phyloP scores from a whole-genome alignment of 2,888 invertebrate genomes.

The Lycophotia porphyrea region DNA sequence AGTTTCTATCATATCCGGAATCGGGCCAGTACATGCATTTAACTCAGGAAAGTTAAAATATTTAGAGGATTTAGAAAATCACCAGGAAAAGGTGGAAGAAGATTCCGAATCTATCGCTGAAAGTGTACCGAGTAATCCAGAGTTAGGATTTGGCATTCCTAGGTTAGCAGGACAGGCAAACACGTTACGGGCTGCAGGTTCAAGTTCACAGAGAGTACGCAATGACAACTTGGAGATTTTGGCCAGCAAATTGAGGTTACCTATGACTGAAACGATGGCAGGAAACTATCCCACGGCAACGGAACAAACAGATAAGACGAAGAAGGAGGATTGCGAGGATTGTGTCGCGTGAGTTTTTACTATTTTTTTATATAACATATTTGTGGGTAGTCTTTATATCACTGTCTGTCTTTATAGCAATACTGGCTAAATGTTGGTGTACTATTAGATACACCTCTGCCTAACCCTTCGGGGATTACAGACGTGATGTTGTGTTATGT shows the following conservation, averaged over 20 bases:
- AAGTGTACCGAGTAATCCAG: slow-evolving; percentile 45
- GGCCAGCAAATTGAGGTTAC: slow-evolving; percentile 13
- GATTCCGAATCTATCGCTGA: slow-evolving; percentile 4
- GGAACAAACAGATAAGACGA: not conserved
- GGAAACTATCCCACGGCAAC: not conserved
- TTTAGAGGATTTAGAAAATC: slow-evolving; percentile 12
- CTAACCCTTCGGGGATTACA: too few species aligned
- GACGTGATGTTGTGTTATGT: not conserved
- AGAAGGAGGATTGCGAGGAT: slow-evolving; percentile 28
- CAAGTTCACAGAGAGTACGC: not conserved
- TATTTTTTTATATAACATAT: not conserved
- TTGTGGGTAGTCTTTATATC: too few species aligned
- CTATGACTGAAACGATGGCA: not conserved
- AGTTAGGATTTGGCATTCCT: slow-evolving; percentile 44
- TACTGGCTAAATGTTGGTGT: too few species aligned
- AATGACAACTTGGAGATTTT: not conserved
- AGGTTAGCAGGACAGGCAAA: slow-evolving; percentile 8
- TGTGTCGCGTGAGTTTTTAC: slow-evolving; percentile 39
- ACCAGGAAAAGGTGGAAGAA: not conserved
- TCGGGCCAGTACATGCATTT: not conserved
- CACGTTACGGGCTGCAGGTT: too few species aligned
- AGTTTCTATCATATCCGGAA: not conserved
- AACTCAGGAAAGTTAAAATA: slow-evolving; percentile 52
- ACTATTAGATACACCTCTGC: too few species aligned
- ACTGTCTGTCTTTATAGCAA: too few species aligned